phyloP scores from a whole-genome alignment of 2,888 invertebrate genomes.

The Xanthia icteritia region DNA sequence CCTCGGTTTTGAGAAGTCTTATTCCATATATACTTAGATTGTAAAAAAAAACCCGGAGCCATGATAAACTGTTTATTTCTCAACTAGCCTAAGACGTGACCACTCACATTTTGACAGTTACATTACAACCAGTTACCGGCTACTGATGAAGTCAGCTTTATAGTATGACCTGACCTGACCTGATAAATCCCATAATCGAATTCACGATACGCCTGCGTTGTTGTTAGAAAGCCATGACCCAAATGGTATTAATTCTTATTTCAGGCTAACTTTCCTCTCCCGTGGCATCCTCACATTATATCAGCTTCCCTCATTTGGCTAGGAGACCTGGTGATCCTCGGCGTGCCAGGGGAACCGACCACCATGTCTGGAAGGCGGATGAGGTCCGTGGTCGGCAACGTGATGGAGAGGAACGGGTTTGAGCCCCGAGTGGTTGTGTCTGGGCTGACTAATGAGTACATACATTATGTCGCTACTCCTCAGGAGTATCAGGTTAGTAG shows the following conservation, averaged over 20 bases:
- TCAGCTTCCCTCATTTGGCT: slow-evolving; percentile 93
- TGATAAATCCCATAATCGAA: background rate
- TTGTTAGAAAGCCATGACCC: too few species aligned
- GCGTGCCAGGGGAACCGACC: slow-evolving; percentile 96
- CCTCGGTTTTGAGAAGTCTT: background rate
- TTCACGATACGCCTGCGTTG: background rate
- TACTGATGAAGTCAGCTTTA: background rate
- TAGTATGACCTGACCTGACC: too few species aligned
- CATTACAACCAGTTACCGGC: background rate
- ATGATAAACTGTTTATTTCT: background rate
- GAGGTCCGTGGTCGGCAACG: slow-evolving; percentile 83
- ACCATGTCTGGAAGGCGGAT: slow-evolving; percentile 96
- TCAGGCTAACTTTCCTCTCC: slow-evolving; percentile 91
- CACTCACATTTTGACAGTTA: background rate
- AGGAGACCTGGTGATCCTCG: slow-evolving; percentile 92
- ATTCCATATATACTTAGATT: background rate
- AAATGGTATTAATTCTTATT: background rate
- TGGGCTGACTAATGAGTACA: slow-evolving; percentile 95
- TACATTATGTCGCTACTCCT: slow-evolving; percentile 94
- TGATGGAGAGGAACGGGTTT: slow-evolving; percentile 81
- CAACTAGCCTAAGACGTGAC: background rate
- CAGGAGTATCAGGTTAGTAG: slow-evolving; percentile 93
- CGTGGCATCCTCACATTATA: slow-evolving; percentile 95
- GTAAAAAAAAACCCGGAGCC: background rate
- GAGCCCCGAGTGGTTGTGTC: slow-evolving; percentile 92